phyloP scores from a whole-genome alignment of 2,797 vertebrate genomes.

The Phoxinus dragarum region DNA sequence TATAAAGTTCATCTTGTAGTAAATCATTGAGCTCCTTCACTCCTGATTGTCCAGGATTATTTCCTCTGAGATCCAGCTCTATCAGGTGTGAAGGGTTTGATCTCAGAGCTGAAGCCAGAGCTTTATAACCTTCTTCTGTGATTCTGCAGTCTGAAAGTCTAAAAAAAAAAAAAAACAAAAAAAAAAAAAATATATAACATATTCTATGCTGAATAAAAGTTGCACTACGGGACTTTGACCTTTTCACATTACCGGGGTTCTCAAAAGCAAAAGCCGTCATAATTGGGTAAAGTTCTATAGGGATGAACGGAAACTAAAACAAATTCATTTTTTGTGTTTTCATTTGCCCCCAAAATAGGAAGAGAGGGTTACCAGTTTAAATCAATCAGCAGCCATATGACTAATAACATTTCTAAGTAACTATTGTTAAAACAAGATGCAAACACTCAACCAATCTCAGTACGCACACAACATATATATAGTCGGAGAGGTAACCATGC shows the following conservation, averaged over 20 bases:
- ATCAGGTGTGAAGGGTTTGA: not conserved
- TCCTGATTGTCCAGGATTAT: not conserved
- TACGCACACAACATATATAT: not conserved
- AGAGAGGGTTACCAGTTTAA: not conserved
- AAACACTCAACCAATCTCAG: not conserved
- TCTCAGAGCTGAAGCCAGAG: constrained; percentile 3
- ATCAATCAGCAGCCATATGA: not conserved
- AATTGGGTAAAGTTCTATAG: too few relatives aligned
- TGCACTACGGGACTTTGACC: too few relatives aligned
- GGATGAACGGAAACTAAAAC: too few relatives aligned
- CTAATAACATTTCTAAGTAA: not conserved
- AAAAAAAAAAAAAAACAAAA: too few relatives aligned
- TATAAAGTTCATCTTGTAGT: not conserved
- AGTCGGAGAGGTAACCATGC: not conserved
- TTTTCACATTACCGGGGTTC: too few relatives aligned
- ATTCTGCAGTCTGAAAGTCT: too few relatives aligned
- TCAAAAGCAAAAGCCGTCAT: too few relatives aligned
- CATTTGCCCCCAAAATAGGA: too few relatives aligned
- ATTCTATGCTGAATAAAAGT: too few relatives aligned
- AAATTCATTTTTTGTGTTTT: too few relatives aligned
- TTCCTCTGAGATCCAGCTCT: not conserved
- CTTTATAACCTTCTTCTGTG: too few relatives aligned
- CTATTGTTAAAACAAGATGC: not conserved
- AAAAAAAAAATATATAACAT: too few relatives aligned
- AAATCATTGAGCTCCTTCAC: not conserved